A percentile compares a stretch with the other conserved stretches of the same genome.
Conservation (phyloP, 2,797 vertebrate genomes). For the Crocidura indochinensis region DNA sequence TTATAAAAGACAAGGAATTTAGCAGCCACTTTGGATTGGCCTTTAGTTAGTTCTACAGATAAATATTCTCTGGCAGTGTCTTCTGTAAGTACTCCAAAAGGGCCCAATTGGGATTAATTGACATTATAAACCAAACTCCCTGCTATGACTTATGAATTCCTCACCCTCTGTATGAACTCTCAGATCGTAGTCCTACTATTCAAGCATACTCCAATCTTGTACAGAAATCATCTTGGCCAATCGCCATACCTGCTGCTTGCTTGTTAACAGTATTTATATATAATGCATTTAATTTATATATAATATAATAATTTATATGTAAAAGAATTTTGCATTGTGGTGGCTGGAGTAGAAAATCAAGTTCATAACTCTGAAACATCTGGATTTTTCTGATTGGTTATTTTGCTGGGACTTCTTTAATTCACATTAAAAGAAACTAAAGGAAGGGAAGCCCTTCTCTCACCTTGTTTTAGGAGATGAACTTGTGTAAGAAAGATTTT, state of each 20-base stretch:
- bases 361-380: background rate
- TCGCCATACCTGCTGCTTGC: background rate
- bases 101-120: background rate
- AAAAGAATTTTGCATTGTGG: background rate
- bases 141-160: background rate
- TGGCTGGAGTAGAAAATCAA: background rate
- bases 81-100: constrained; percentile 18
- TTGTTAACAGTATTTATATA: background rate
- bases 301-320: background rate
- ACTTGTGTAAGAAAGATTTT: background rate
- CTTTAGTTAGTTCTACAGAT: constrained; percentile 6
- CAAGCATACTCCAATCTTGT: background rate
- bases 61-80: background rate
- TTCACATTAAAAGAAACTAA: background rate
- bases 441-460: background rate
- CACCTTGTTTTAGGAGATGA: background rate
- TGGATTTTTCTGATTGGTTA: background rate
- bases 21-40: background rate
- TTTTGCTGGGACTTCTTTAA: constrained; percentile 17
- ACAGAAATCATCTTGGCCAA: background rate
- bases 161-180: constrained; percentile 10
- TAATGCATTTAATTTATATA: background rate
- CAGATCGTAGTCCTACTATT: background rate
- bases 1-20: constrained; percentile 40
- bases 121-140: constrained; percentile 16